These are phyloP conservation scores for Tholera decimalis DNA, from an alignment of 2,888 invertebrate genomes.

Conservation along the genomic window DNA sequence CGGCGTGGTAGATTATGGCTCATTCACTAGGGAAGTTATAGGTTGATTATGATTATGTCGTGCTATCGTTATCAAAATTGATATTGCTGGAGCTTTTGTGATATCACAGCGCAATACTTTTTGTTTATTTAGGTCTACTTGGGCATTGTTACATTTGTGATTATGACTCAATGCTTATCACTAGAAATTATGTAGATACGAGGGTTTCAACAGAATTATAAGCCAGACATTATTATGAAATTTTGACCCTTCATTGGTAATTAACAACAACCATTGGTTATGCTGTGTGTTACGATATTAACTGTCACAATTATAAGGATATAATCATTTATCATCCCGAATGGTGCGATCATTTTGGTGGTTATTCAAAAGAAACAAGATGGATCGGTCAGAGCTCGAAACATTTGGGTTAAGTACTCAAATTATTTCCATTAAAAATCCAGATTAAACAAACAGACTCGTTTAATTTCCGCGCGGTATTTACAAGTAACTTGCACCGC, in stretches of 20 bases:
- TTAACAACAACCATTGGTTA: neutral
- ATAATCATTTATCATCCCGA: neutral
- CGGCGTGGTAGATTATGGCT: no score
- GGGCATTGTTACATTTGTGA: neutral
- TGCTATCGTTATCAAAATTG: neutral
- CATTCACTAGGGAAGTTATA: no score
- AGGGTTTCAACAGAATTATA: neutral
- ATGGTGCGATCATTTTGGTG: neutral
- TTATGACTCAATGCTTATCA: neutral
- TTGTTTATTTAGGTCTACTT: neutral
- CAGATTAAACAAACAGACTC: slow-evolving; percentile 32
- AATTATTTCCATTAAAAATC: slow-evolving; percentile 44
- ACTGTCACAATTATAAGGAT: neutral
- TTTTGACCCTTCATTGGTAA: neutral
- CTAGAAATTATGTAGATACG: neutral
- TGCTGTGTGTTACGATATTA: neutral
- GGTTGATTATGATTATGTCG: no score
- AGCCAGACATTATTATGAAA: neutral
- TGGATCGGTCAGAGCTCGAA: neutral
- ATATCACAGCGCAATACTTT: neutral
- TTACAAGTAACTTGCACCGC: slow-evolving; percentile 61
- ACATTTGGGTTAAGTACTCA: slow-evolving; percentile 32
- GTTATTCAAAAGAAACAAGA: neutral
- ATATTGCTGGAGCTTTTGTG: neutral
- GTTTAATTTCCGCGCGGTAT: slow-evolving; percentile 44